Evolutionary conservation across 1,140 invertebrate species (phyloP), one percentile per base, ranked within the genome.

Genomic region (Lordiphosa collinella): DNA sequence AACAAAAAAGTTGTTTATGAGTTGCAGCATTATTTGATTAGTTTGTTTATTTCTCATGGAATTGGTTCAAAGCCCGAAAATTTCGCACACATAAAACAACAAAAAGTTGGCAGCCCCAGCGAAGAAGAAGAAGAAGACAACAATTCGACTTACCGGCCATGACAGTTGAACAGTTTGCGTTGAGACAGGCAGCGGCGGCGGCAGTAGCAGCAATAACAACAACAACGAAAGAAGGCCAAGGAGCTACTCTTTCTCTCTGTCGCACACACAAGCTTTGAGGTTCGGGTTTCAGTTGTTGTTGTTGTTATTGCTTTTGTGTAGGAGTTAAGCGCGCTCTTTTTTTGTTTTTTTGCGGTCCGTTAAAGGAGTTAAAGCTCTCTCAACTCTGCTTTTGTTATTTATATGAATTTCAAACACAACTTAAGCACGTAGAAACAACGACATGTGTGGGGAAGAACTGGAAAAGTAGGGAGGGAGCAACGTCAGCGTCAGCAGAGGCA

Each of bases 111-210:
- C 43, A 58, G 50, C 53, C 53, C 48, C 41, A 40, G 56, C 54
- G 63, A 41, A 29, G 40, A 55, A 31, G 32, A 55, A 31, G 32
- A 18, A 49, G 18, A 14, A 4, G n/a, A 18, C 18, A 49, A 54
- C 16, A 59, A 46, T 55, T 49, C 49, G 61, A 89, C 88, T 89
- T 89, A 89, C 88, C 88, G 87, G 88, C 88, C 88, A 89, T 89
- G 88, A 88, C 88, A 89, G 82, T 86, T 88, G 82, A 87, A 84
- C 84, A 80, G 84, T 84, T 86, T 87, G 86, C 80, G 78, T 68
- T 70, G 68, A 84, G 68, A 52, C 48, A 52, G 64, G 58, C 67
- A 60, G 54, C 66, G 36, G 50, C 40, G 32, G 46, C 9, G 12
- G 46, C 16, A 51, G 50, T 50, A 62, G 29, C 55, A 65, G 52